Evolutionary conservation across 2,888 invertebrate species (phyloP).

Genomic region (Phragmatobia fuliginosa): DNA sequence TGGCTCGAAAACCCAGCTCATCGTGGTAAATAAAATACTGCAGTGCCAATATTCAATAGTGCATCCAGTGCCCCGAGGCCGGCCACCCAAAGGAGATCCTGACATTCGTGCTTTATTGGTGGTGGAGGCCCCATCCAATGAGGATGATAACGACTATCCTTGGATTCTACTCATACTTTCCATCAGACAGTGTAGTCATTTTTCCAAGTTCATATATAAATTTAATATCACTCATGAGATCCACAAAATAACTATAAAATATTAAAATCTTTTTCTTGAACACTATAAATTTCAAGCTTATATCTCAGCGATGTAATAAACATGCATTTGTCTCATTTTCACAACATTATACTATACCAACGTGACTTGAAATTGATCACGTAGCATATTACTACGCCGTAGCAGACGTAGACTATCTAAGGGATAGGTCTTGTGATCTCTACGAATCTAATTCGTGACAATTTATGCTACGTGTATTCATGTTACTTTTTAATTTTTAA

Average conservation of each 20-base stretch:
- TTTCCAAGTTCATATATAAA: too few relatives aligned
- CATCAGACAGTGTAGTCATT: too few relatives aligned
- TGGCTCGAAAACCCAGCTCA: too few relatives aligned
- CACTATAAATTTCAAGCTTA: slow-evolving; percentile 14
- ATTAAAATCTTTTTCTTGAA: neutral
- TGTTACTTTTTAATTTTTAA: neutral
- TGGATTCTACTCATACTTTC: too few relatives aligned
- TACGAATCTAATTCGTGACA: slow-evolving; percentile 36
- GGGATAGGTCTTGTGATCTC: slow-evolving; percentile 27
- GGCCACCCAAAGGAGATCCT: too few relatives aligned
- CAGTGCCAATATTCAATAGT: too few relatives aligned
- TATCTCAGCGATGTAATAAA: slow-evolving; percentile 34
- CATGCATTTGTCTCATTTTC: slow-evolving; percentile 38
- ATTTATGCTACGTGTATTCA: too few relatives aligned
- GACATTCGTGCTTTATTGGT: too few relatives aligned
- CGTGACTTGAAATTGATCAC: slow-evolving; percentile 41
- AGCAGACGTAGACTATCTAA: slow-evolving; percentile 34
- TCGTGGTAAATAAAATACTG: too few relatives aligned
- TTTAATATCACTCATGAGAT: neutral
- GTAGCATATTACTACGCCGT: slow-evolving; percentile 49
- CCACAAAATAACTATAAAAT: neutral
- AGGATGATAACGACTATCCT: too few relatives aligned
- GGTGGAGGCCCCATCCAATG: too few relatives aligned
- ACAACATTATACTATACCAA: slow-evolving; percentile 23
- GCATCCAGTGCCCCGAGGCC: too few relatives aligned